Conservation (phyloP, 2,113 vertebrate genomes). For the Hippopotamus amphibius region DNA sequence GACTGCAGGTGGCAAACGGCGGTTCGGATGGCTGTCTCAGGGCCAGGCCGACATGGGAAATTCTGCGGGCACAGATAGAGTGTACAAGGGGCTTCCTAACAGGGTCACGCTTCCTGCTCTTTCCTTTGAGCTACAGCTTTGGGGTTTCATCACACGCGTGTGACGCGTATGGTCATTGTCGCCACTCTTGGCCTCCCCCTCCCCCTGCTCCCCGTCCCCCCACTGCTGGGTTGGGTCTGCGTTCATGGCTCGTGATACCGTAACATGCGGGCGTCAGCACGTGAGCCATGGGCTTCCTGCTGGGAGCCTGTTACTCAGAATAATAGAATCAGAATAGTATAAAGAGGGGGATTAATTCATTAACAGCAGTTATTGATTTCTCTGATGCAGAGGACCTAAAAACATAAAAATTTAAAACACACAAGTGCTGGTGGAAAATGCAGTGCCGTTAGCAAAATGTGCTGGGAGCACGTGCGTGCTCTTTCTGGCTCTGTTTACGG, state of each 20-base stretch:
- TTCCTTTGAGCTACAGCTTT: neutral
- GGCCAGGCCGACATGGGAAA: neutral
- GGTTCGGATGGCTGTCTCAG: fast-evolving
- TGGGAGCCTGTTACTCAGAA: neutral
- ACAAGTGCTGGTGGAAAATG: neutral
- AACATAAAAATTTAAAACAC: neutral
- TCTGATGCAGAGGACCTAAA: neutral
- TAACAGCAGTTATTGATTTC: neutral
- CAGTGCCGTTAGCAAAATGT: neutral
- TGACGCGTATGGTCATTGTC: neutral
- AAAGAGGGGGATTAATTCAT: neutral
- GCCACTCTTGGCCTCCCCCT: neutral
- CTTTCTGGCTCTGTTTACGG: neutral
- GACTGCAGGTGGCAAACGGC: neutral
- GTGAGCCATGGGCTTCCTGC: neutral
- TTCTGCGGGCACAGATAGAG: neutral
- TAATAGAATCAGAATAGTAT: neutral
- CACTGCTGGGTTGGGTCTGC: no score
- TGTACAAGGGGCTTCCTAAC: neutral
- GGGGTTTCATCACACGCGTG: neutral
- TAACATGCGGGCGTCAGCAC: neutral
- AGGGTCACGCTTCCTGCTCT: neutral
- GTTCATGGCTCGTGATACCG: neutral
- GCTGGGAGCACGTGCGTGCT: neutral
- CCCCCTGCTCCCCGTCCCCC: neutral